Conservation (phyloP, 1,140 invertebrate genomes). For the Danaus plexippus region DNA sequence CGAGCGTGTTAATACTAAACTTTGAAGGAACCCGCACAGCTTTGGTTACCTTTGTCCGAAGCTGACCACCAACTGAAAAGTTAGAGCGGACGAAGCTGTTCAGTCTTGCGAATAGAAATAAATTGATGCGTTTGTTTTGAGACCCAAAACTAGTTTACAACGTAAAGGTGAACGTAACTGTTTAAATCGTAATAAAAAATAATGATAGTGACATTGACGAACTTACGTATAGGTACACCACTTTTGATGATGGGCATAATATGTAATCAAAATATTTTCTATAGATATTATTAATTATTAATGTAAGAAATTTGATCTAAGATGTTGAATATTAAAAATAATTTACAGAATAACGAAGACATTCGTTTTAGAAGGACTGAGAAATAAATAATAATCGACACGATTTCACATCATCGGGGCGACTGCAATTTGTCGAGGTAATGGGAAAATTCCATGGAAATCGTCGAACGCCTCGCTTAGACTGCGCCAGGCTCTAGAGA, state of each 20-base stretch:
- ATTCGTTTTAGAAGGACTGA: no score
- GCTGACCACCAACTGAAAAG: constrained; percentile 19
- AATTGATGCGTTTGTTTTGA: neutral
- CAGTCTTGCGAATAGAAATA: constrained; percentile 4
- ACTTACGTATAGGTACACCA: no score
- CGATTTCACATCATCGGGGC: constrained; percentile 37
- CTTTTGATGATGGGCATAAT: no score
- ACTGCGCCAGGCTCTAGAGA: constrained; percentile 13
- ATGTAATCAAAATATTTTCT: no score
- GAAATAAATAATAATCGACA: constrained; percentile 44
- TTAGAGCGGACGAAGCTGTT: constrained; percentile 1
- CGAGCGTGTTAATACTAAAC: constrained; percentile 35
- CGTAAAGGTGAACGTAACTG: no score
- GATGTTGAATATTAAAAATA: no score
- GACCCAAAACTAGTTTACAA: no score
- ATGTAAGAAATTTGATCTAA: no score
- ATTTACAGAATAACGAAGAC: no score
- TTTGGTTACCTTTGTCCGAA: constrained; percentile 27
- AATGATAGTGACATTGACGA: no score
- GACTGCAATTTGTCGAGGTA: constrained; percentile 55
- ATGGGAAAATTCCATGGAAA: constrained; percentile 67
- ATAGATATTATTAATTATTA: no score
- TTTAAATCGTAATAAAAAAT: no score
- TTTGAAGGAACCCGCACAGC: constrained; percentile 32
- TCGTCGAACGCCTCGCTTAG: constrained; percentile 27